Percentiles rank a stretch among this genome's conserved stretches.
phyloP scores from a whole-genome alignment of 2,113 vertebrate species.

The Aramus guarauna region DNA sequence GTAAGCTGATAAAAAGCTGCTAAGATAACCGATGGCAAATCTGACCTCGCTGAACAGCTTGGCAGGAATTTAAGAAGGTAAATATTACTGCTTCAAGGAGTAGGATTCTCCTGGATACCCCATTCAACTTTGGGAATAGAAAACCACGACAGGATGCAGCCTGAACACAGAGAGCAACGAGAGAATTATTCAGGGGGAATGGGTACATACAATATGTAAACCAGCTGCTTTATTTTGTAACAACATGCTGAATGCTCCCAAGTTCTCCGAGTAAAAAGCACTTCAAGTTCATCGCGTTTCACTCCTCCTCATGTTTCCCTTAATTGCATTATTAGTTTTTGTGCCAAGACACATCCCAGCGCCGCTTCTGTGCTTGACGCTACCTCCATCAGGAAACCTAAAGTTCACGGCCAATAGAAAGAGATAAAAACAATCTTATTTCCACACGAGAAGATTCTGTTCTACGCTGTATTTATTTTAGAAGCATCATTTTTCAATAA shows the following conservation, averaged over 20 bases:
- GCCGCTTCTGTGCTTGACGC: background rate
- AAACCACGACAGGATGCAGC: accelerated
- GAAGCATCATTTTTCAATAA: background rate
- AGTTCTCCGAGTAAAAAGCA: background rate
- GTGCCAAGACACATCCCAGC: background rate
- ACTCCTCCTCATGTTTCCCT: background rate
- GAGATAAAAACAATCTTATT: background rate
- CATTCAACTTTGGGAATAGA: background rate
- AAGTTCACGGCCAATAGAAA: background rate
- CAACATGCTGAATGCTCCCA: background rate
- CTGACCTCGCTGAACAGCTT: background rate
- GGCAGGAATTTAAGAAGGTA: background rate
- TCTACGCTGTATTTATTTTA: background rate
- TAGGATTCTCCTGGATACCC: background rate
- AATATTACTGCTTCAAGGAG: background rate
- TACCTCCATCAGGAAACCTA: background rate
- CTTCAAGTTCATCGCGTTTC: background rate
- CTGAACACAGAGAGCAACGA: background rate
- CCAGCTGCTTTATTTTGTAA: background rate
- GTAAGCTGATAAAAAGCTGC: background rate
- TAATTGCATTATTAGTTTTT: background rate
- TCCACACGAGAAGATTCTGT: background rate
- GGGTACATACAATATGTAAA: background rate
- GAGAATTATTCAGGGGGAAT: background rate
- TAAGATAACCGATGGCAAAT: background rate